phyloP scores from a whole-genome alignment of 2,113 vertebrate genomes.

The Stigmatopora nigra region DNA sequence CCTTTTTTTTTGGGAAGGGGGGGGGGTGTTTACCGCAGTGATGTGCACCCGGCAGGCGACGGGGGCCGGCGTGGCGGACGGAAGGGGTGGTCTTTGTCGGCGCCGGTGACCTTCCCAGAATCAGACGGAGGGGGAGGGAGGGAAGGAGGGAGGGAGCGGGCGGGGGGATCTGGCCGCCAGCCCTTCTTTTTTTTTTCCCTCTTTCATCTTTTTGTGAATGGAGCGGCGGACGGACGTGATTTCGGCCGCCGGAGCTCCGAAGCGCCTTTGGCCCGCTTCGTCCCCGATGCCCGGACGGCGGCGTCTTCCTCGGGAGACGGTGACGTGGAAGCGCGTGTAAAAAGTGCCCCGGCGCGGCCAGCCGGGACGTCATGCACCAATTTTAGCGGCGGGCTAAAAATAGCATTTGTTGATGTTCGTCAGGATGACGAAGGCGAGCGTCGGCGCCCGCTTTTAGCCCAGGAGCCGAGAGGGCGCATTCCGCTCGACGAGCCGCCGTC shows the following conservation, averaged over 20 bases:
- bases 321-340: neutral
- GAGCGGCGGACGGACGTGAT: conserved; percentile 32
- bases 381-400: conserved; percentile 64
- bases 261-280: neutral
- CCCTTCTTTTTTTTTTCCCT: conserved; percentile 1
- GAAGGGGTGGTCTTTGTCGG: neutral
- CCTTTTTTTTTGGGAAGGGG: too few relatives aligned
- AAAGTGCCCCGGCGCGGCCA: conserved; percentile 24
- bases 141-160: conserved; percentile 9
- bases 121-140: conserved; percentile 14
- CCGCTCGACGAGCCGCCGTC: neutral
- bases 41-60: neutral
- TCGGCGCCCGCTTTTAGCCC: neutral
- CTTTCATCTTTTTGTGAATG: conserved; percentile 65
- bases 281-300: neutral
- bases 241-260: conserved; percentile 12
- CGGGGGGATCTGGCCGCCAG: neutral
- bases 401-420: conserved; percentile 42
- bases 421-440: neutral
- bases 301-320: neutral
- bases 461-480: too few relatives aligned
- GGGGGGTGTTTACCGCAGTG: conserved; percentile 23
- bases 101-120: conserved; percentile 54
- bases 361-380: conserved; percentile 63
- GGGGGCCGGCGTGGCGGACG: conserved; percentile 6